Conservation (phyloP, 2,113 vertebrate genomes). For the Sander vitreus region DNA sequence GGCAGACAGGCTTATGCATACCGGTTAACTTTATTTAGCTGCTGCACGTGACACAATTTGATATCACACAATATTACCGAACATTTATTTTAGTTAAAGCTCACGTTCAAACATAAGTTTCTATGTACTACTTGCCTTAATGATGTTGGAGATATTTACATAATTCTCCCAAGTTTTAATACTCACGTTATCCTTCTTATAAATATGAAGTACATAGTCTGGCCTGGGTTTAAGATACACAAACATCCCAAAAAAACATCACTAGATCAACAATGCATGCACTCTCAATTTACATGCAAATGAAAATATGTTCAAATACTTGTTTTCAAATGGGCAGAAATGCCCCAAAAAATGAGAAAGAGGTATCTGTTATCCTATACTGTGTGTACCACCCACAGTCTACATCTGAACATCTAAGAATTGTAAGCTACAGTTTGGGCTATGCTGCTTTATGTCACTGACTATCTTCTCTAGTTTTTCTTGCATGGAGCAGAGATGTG, state of each 20-base stretch:
- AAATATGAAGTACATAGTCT: no score
- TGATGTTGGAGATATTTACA: no score
- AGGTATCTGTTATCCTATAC: constrained; percentile 14
- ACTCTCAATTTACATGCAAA: neutral
- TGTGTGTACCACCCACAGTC: neutral
- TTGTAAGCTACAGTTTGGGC: constrained; percentile 21
- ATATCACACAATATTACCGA: no score
- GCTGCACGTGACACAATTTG: no score
- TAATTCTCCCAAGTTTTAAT: no score
- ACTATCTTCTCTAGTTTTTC: constrained; percentile 53
- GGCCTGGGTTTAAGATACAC: no score
- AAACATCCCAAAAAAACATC: neutral
- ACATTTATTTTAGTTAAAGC: no score
- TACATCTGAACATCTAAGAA: neutral
- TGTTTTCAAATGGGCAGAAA: neutral
- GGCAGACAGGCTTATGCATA: no score
- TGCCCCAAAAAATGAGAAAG: neutral
- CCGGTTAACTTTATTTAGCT: no score
- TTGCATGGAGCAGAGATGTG: constrained; percentile 11
- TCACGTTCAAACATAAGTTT: no score
- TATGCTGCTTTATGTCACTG: constrained; percentile 30
- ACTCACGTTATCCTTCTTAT: no score
- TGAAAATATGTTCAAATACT: neutral
- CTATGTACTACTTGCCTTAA: no score
- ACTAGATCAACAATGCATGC: neutral